Base-by-base conservation (phyloP, 2,797 vertebrate genomes). In the Balearica regulorum region DNA sequence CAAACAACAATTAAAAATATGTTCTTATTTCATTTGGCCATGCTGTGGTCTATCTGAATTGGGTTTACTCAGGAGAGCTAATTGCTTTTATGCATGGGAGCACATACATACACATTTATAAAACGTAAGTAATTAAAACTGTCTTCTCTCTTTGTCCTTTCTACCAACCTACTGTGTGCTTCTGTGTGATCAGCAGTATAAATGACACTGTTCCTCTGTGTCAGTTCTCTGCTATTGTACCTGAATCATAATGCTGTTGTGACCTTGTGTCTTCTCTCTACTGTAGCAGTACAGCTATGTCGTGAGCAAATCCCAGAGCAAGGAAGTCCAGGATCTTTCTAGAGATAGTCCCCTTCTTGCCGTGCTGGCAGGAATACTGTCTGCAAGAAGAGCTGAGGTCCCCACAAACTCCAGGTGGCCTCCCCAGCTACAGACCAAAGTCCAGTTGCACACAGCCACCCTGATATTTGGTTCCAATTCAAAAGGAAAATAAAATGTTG, bases 1-100 rank as follows among this genome's bases (percentile, higher is more conserved):
- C 18, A 83, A 87, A 91, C 43, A 83, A 31, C n/a, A 80, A 70
- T 79, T 92, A 44, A 93, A 92, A 90, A 70, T 76, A 73, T 64
- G 44, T 11, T 91, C 22, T 84, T 70, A 31, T 73, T 94, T 89
- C 48, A 29, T 89, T 96, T 94, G 64, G 16, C 25, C 53, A 49
- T 80, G 43, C 16, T 60, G n/a, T 64, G 92, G n/a, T 83, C 69
- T 90, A 18, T 62, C 35, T 85, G 55, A 90, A 87, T 35, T 70
- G 18, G 5, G 20, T 87, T 92, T 87, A 62, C 75, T 85, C 46
- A 73, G 22, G n/a, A 89, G 8, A 89, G 7, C 35, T 87, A 93
- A 93, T 89, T 95, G 46, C 6, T 79, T 88, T 87, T 84, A 66
- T 51, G n/a, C 0, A 2, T 87, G 62, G 73, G 16, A 84, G n/a